Base-by-base conservation (phyloP, 1,140 invertebrate genomes). In the Amphibalanus amphitrite region DNA sequence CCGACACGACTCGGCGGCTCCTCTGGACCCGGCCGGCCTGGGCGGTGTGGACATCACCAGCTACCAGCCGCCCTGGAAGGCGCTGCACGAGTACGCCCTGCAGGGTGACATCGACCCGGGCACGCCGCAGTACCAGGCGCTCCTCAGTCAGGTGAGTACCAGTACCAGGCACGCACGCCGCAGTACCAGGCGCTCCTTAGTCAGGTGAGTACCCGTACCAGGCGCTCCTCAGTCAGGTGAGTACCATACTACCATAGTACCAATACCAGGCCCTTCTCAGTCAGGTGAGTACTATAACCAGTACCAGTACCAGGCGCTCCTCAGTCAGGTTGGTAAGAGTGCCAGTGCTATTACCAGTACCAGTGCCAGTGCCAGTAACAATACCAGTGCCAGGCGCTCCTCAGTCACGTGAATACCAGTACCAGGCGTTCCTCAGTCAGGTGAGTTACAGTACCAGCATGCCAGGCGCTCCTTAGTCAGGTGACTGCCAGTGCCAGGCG, bases 41-140 rank as follows among this genome's bases (percentile, higher is more conserved):
- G 72, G 71, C 69, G 75, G 73, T n/a, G 83, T 94, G 38, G 92
- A 95, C 80, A 93, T 97, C 40, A 92, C 94, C 76, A 91, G 90
- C 72, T 97, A 97, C 84, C 94, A 97, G 82, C 93, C 94, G 65
- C 94, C 93, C 20, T 97, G 94, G 95, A 97, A 97, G 83, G 91
- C 93, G 67, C 86, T 97, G 26, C 90, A 89, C 38, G 94, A 97
- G 78, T 97, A 96, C 82, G 94, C 93, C 70, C 86, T 95, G 74
- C 92, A 96, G 80, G 90, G 92, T 1, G 93, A 96, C 81, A 86
- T 91, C 76, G 90, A 91, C 77, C 87, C 90, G 23, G 88, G 88
- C 76, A 86, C 88, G 72, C 92, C 93, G 13, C 92, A 94, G 73
- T 97, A 97, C 82, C 94, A 97, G 79, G 94, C 97, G 79, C 85